Percentiles rank a stretch among this genome's conserved stretches.
Evolutionary conservation across 2,113 vertebrate species (phyloP).

Genomic region (Dryoscopus gambensis): DNA sequence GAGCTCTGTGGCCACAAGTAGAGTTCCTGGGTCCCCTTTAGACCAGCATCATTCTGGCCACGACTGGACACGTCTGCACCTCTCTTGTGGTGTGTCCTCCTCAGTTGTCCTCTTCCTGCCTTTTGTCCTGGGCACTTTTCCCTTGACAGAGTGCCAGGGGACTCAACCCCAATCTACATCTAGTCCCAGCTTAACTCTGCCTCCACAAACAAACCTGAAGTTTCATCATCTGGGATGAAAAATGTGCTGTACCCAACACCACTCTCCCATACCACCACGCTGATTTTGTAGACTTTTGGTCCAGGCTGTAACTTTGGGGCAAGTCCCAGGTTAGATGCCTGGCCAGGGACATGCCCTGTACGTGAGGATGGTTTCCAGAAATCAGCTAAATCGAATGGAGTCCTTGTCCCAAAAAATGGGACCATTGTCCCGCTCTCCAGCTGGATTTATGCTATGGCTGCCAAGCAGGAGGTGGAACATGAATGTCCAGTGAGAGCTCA

Average conservation of each 20-base stretch:
- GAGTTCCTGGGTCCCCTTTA: not conserved
- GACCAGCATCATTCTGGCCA: not conserved
- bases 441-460: not conserved
- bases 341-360: not conserved
- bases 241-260: not conserved
- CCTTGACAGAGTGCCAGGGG: not conserved
- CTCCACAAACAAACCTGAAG: not conserved
- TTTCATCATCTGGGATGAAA: not conserved
- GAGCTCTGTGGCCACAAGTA: not conserved
- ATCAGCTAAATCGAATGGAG: not conserved
- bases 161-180: not conserved
- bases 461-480: not conserved
- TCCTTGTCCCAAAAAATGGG: not conserved
- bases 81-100: not conserved
- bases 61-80: not conserved
- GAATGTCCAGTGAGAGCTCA: not conserved
- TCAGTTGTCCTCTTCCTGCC: not conserved
- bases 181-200: not conserved
- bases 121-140: not conserved
- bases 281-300: not conserved
- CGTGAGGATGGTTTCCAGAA: not conserved
- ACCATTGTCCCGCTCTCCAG: not conserved
- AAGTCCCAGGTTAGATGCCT: not conserved
- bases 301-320: not conserved
- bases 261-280: rapidly evolving